phyloP scores from a whole-genome alignment of 2,888 invertebrate genomes.

The Caenorhabditis becei region DNA sequence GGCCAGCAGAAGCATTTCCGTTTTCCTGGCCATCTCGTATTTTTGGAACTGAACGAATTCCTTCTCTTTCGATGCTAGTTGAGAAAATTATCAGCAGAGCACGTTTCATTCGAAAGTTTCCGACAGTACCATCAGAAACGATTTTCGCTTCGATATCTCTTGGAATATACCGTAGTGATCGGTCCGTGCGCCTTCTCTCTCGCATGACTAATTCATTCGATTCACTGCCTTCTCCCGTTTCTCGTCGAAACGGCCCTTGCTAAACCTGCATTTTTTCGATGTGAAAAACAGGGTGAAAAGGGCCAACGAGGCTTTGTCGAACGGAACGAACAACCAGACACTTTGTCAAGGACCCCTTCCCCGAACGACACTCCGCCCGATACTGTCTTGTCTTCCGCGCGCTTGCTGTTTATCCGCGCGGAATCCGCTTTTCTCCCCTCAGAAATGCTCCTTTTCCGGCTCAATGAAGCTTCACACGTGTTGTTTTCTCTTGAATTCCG shows the following conservation, averaged over 20 bases:
- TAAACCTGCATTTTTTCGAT: background rate
- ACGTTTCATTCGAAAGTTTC: no score
- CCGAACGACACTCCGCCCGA: conserved; percentile 12
- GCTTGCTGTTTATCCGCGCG: conserved; percentile 27
- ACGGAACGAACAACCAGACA: no score
- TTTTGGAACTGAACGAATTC: no score
- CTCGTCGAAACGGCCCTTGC: background rate
- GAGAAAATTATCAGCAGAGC: no score
- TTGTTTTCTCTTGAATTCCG: conserved; percentile 4
- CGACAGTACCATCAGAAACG: no score
- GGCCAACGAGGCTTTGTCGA: background rate
- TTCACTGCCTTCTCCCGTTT: conserved; percentile 21
- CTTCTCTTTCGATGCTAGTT: no score
- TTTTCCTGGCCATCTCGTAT: no score
- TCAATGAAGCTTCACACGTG: conserved; percentile 11
- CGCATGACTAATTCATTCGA: conserved; percentile 22
- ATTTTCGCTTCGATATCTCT: no score
- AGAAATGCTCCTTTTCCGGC: background rate
- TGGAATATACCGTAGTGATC: background rate
- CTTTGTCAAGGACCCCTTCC: no score
- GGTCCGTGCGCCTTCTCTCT: background rate
- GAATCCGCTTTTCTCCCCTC: conserved; percentile 25
- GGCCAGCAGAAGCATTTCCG: no score
- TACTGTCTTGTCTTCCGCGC: conserved; percentile 9
- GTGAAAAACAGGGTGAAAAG: background rate